Conservation (phyloP, 2,888 invertebrate genomes). For the Mycalesis mineus region DNA sequence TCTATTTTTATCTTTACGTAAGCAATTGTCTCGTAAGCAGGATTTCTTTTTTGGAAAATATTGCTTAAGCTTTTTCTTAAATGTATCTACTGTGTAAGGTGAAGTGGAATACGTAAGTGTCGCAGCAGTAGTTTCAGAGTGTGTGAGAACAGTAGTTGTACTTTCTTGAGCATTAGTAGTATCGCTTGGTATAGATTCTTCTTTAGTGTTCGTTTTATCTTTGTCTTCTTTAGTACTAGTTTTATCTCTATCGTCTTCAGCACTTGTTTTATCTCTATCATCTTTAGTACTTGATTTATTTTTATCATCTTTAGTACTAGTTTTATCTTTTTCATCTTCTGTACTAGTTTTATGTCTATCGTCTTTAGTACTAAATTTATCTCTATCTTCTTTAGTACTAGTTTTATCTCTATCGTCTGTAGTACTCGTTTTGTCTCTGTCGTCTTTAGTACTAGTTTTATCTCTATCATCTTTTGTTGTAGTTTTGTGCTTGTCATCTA, state of each 20-base stretch:
- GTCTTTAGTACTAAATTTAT: background rate
- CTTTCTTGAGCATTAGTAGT: background rate
- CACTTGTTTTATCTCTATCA: background rate
- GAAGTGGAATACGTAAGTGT: background rate
- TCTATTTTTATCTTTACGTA: background rate
- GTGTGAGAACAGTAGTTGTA: background rate
- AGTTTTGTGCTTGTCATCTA: background rate
- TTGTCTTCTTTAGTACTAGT: background rate
- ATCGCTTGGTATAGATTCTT: background rate
- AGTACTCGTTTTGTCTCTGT: background rate
- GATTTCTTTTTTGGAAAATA: slow-evolving; percentile 2
- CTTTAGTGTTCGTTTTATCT: too few species aligned
- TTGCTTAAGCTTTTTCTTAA: background rate
- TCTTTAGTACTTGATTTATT: background rate
- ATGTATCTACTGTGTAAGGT: background rate
- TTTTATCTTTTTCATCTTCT: background rate
- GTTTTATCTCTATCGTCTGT: background rate
- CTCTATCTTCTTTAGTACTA: background rate
- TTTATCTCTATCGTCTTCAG: background rate
- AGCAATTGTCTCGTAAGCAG: slow-evolving; percentile 8
- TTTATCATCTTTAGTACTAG: background rate
- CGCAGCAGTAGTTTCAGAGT: background rate
- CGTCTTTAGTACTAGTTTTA: background rate
- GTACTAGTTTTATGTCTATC: background rate
- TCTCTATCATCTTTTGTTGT: background rate